phyloP scores from a whole-genome alignment of 2,797 vertebrate genomes.

The Xerus rutilus region DNA sequence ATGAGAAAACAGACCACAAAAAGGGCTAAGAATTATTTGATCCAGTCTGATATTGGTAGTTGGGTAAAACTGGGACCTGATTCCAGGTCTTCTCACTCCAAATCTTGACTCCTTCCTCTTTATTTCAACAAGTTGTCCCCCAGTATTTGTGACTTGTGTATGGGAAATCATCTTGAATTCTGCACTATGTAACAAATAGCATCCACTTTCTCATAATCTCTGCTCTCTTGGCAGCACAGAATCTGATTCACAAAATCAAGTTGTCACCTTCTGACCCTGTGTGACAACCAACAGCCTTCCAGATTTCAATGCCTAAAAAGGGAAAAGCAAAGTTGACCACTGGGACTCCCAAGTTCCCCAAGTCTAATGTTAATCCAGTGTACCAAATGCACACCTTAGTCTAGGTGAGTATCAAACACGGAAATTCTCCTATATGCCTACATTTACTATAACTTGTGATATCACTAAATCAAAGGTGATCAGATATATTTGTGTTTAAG shows the following conservation, averaged over 20 bases:
- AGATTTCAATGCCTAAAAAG: background rate
- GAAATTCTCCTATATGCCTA: background rate
- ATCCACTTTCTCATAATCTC: background rate
- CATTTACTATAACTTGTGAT: background rate
- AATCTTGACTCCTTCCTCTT: background rate
- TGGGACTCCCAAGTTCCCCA: background rate
- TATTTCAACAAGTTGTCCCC: background rate
- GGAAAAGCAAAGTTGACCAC: background rate
- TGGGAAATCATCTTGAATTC: constrained; percentile 1
- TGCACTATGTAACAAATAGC: background rate
- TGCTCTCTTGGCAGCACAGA: background rate
- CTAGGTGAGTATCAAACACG: background rate
- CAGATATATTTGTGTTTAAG: background rate
- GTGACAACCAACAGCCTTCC: background rate
- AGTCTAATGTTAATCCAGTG: background rate
- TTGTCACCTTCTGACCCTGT: background rate
- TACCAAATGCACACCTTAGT: background rate
- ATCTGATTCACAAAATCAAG: background rate
- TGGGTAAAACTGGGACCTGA: background rate
- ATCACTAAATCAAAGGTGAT: background rate
- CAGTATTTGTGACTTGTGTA: background rate
- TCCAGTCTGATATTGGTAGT: background rate
- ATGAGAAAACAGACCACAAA: background rate
- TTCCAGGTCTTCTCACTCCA: background rate
- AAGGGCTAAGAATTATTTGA: background rate